These are phyloP conservation scores for Drosophila maculinotata DNA, from an alignment of 2,888 invertebrate species.

Conservation along the genomic window DNA sequence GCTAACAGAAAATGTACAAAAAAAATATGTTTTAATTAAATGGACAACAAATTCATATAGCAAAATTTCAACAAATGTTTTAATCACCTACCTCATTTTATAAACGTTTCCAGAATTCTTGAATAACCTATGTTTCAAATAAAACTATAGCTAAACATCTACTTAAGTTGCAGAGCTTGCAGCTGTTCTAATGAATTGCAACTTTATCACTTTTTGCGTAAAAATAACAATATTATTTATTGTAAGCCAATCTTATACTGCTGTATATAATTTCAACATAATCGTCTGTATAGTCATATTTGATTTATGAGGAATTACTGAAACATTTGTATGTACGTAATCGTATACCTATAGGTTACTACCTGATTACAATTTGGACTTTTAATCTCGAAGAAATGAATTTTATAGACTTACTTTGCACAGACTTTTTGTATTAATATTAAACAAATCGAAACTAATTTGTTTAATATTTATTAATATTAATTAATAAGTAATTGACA, in stretches of 20 bases:
- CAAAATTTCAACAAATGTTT: slow-evolving; percentile 28
- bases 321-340: background rate
- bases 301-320: background rate
- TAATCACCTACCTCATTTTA: background rate
- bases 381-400: no score
- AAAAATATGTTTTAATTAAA: slow-evolving; percentile 43
- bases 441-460: background rate
- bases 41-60: slow-evolving; percentile 21
- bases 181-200: slow-evolving; percentile 23
- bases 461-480: no score
- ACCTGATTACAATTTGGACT: no score
- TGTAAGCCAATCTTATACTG: no score
- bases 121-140: background rate
- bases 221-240: background rate
- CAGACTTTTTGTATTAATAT: background rate
- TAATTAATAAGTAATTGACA: no score
- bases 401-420: no score
- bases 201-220: background rate
- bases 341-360: no score
- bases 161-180: background rate
- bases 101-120: no score
- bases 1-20: slow-evolving; percentile 49
- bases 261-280: background rate
- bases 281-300: background rate
- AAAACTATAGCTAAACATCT: background rate